Conservation (phyloP, 37 sponge, comb jelly and placozoan species). For the Geodia barretti region DNA sequence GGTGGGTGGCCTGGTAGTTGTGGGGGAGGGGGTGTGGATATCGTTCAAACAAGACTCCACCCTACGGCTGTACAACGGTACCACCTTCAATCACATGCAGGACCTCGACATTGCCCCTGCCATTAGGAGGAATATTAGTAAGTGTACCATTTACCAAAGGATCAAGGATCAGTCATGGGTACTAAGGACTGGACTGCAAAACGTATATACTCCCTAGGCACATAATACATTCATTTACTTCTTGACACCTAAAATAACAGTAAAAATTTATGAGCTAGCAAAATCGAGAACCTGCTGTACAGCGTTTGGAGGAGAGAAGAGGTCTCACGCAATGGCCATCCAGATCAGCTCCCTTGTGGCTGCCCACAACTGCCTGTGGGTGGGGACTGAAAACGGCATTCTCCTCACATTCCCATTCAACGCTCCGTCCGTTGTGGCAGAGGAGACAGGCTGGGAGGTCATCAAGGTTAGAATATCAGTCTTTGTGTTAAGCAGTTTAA, state of each 20-base stretch:
- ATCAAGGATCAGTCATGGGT: too few species aligned
- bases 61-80: slow-evolving; percentile 76
- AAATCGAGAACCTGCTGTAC: too few species aligned
- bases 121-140: slow-evolving; percentile 65
- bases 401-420: slow-evolving; percentile 77
- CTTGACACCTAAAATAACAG: too few species aligned
- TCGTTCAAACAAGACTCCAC: slow-evolving; percentile 77
- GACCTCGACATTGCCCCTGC: slow-evolving; percentile 81
- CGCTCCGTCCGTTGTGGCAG: slow-evolving; percentile 62
- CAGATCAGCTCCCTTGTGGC: slow-evolving; percentile 64
- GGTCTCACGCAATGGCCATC: slow-evolving; percentile 57
- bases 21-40: slow-evolving; percentile 93
- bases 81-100: slow-evolving; percentile 80
- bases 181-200: too few species aligned
- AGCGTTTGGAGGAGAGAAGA: slow-evolving; percentile 76
- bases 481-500: too few species aligned
- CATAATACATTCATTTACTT: too few species aligned
- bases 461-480: slow-evolving; percentile 38
- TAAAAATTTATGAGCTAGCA: too few species aligned
- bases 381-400: slow-evolving; percentile 83
- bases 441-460: slow-evolving; percentile 81
- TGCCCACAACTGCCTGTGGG: slow-evolving; percentile 80
- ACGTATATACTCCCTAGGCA: too few species aligned
- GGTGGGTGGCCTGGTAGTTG: slow-evolving; percentile 59
- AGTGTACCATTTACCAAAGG: slow-evolving; percentile 5